A percentile compares a stretch with the other conserved stretches of the same genome.
Conservation (phyloP, 2,888 invertebrate species). For the Malthinus flaveolus region DNA sequence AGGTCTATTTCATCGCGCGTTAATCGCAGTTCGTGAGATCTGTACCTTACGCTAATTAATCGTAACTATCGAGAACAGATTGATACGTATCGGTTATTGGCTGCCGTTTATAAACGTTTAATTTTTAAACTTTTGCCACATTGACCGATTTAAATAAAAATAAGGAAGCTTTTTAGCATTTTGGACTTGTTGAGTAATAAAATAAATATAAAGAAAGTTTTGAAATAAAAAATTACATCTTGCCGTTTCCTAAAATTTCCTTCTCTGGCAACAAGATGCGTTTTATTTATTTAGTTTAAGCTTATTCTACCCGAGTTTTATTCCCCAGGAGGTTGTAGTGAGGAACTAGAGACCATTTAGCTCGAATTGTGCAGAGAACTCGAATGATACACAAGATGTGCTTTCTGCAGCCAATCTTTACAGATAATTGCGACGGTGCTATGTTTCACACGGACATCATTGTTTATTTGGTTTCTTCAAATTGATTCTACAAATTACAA, state of each 20-base stretch:
- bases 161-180: too few species aligned
- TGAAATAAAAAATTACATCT: background rate
- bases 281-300: conserved; percentile 20
- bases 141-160: too few species aligned
- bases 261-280: conserved; percentile 7
- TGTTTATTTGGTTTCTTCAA: conserved; percentile 11
- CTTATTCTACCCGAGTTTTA: conserved; percentile 11
- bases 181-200: background rate
- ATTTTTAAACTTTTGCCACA: too few species aligned
- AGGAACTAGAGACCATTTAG: conserved; percentile 16
- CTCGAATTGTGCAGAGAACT: conserved; percentile 15
- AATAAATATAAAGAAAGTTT: background rate
- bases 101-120: too few species aligned
- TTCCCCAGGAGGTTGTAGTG: conserved; percentile 13
- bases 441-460: conserved; percentile 9
- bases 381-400: conserved; percentile 15
- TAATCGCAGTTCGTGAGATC: too few species aligned
- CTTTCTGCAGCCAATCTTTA: conserved; percentile 15
- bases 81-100: too few species aligned
- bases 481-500: conserved; percentile 15
- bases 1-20: too few species aligned
- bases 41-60: too few species aligned
- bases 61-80: too few species aligned
- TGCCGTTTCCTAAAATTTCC: conserved; percentile 11
- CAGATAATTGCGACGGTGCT: conserved; percentile 15